Evolutionary conservation across 2,113 vertebrate species (phyloP).

Genomic region (Hemibagrus wyckioides): DNA sequence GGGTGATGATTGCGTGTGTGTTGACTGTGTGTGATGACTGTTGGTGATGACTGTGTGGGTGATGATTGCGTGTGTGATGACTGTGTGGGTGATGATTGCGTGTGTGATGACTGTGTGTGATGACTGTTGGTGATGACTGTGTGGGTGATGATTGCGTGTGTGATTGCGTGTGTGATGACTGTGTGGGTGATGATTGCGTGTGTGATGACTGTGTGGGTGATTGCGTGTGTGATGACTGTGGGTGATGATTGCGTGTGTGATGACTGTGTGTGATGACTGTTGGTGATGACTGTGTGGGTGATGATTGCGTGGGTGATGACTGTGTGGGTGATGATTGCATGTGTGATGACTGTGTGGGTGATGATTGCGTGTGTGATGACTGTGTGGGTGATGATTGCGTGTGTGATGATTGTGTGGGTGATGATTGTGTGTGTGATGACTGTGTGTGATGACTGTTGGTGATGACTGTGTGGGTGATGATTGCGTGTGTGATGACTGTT

Average conservation of each 20-base stretch:
- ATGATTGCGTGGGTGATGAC: too few species aligned
- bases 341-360: not conserved
- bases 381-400: not conserved
- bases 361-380: not conserved
- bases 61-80: too few species aligned
- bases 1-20: not conserved
- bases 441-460: not conserved
- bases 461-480: too few species aligned
- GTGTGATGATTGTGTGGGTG: not conserved
- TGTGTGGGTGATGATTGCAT: too few species aligned
- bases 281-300: not conserved
- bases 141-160: not conserved
- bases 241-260: too few species aligned
- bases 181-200: not conserved
- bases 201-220: not conserved
- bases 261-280: not conserved
- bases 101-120: not conserved
- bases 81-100: too few species aligned
- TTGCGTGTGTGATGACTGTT: too few species aligned
- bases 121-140: not conserved
- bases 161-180: too few species aligned
- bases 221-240: too few species aligned
- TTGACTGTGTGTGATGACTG: too few species aligned
- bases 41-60: too few species aligned
- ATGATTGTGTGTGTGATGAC: not conserved